Evolutionary conservation across 2,888 invertebrate species (phyloP).

Genomic region (Thera britannica): DNA sequence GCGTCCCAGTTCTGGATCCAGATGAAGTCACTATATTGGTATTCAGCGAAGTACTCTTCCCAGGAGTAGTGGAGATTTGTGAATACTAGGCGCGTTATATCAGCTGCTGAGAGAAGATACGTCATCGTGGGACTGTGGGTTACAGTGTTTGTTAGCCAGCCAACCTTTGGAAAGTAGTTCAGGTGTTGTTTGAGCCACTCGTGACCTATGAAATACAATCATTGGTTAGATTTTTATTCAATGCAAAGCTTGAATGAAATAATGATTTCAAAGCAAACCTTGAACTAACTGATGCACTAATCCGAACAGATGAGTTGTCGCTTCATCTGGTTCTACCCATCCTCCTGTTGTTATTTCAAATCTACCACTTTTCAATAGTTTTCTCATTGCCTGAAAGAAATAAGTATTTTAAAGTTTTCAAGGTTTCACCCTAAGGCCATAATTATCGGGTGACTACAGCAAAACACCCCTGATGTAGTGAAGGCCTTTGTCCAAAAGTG

Average conservation of each 20-base stretch:
- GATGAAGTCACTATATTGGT: conserved; percentile 93
- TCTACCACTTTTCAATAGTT: conserved; percentile 90
- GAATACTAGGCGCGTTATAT: conserved; percentile 92
- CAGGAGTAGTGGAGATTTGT: conserved; percentile 97
- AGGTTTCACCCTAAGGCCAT: too few relatives aligned
- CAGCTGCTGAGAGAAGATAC: conserved; percentile 92
- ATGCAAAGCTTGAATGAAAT: not conserved
- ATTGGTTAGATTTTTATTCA: not conserved
- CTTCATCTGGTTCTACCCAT: conserved; percentile 98
- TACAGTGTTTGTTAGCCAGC: conserved; percentile 98
- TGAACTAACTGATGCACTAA: conserved; percentile 95
- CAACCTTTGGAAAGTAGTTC: conserved; percentile 90
- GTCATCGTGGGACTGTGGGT: conserved; percentile 97
- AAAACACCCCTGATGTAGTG: too few relatives aligned
- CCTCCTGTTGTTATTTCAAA: conserved; percentile 96
- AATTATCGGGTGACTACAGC: too few relatives aligned
- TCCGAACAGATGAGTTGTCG: conserved; percentile 93
- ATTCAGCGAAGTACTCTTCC: conserved; percentile 95
- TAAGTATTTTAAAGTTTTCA: too few relatives aligned
- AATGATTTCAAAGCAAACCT: conserved; percentile 78
- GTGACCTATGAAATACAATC: conserved; percentile 86
- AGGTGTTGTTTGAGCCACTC: conserved; percentile 94
- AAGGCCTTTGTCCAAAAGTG: too few relatives aligned
- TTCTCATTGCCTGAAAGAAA: conserved; percentile 85
- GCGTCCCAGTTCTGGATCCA: conserved; percentile 95